A percentile compares a stretch with the other conserved stretches of the same genome.
Evolutionary conservation across 2,888 invertebrate genomes (phyloP).

Genomic region (Phytoseiulus persimilis): DNA sequence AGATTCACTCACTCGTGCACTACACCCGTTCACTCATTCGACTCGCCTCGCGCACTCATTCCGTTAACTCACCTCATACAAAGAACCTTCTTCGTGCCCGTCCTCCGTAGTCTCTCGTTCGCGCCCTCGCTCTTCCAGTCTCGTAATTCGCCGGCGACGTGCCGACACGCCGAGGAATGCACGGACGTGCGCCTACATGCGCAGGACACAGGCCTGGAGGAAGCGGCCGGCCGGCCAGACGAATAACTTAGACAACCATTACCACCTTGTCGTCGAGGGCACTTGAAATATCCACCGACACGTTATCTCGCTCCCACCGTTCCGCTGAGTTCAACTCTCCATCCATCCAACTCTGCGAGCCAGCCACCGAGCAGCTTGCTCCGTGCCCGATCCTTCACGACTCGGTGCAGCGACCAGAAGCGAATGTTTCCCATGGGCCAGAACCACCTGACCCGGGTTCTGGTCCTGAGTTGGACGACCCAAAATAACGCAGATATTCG

Average conservation of each 20-base stretch:
- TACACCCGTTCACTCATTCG: neutral
- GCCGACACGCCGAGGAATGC: neutral
- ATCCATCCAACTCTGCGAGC: no score
- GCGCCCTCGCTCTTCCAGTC: neutral
- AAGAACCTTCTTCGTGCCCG: neutral
- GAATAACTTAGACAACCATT: neutral
- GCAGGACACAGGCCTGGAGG: neutral
- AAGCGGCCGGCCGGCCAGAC: neutral
- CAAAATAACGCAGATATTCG: neutral
- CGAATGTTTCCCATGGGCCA: no score
- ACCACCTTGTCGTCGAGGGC: neutral
- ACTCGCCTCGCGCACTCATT: neutral
- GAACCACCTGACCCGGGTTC: no score
- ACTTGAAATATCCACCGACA: neutral
- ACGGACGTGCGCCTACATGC: neutral
- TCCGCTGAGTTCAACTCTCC: no score
- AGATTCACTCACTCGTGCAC: neutral
- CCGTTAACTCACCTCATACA: neutral
- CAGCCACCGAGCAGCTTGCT: no score
- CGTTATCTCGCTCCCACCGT: neutral
- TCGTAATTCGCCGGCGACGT: neutral
- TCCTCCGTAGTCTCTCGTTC: neutral
- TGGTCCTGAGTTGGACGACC: no score
- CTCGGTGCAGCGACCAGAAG: no score
- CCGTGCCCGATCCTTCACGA: no score